Base-by-base conservation (phyloP, 2,113 vertebrate genomes). In the Heliornis fulica region DNA sequence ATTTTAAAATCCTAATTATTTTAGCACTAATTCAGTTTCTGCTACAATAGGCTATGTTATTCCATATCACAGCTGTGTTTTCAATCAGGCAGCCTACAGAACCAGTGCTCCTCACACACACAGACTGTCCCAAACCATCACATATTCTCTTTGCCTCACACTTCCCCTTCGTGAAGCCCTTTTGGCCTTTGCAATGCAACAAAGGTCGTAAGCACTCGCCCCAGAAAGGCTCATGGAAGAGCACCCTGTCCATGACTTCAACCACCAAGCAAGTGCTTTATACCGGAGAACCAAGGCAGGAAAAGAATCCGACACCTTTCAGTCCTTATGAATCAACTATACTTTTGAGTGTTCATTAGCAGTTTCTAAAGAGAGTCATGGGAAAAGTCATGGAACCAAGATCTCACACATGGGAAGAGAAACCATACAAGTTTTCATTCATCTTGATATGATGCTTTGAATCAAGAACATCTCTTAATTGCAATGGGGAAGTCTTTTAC, bases 1-100 rank as follows among this genome's bases (percentile, higher is more conserved):
- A 68, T 97, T 97, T 95, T 90, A 85, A 92, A 91, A 89, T 91
- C 65, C 75, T 93, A 94, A 96, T 96, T 94, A 88, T 91, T 96
- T 95, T 96, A 95, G 92, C 94, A 87, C 50, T 87, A 76, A 77
- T 74, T 88, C 94, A 84, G 51, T 82, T 93, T 90, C 94, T 95
- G 57, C 65, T 84, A 69, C 46, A 81, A 84, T 11, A 88, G 46
- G 40, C 93, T 92, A 65, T 57, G 26, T 72, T 92, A 89, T 31
- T 80, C 66, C 26, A 6, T 48, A 38, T 60, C 80, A 92, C 54
- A 93, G 68, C 82, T 8, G 1, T 26, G 83, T 92, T 95, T 94
- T 91, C 78, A 77, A 83, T 64, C 50, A 87, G 65, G 83, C 40
- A 4, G 71, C 54, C 79, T 91, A 69, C 80, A 85, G 78, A 87